Evolutionary conservation across 2,797 vertebrate genomes (phyloP), one percentile per base, ranked within the genome.

Genomic region (Vespertilio murinus): DNA sequence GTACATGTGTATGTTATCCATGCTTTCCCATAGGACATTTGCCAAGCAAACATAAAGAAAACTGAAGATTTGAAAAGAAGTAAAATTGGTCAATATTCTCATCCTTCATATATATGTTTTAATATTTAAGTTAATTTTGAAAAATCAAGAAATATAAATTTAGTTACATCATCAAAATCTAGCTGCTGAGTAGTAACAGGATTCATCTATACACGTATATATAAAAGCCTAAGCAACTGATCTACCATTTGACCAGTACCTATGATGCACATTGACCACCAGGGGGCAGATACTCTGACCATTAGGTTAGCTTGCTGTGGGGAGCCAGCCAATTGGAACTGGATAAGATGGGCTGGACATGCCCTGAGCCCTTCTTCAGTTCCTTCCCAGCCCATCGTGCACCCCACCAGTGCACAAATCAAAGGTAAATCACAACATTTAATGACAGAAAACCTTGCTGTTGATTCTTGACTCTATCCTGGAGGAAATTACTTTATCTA

Each of bases 11-110:
- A 11, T 42, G 42, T 42, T 93, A 90, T 69, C 83, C 38, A 0
- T 86, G 23, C 97, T 97, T 93, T 82, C 28, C 4, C n/a, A 42
- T 49, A 96, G 59, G 93, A 95, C 1, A 67, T 93, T 7, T 81
- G 67, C 54, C 78, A 97, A 5, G 73, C 30, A 82, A 81, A 56
- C 7, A 81, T 30, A 30, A 91, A 52, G 59, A 59, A 54, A 33
- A 4, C 33, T 3, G 30, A 61, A 67, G 1, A 65, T 56, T 9
- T 16, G 20, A 90, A 35, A 56, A 84, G 38, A 88, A 25, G 14
- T 75, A 42, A 93, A 71, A 6, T 49, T 13, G 3, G 49, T 5
- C 35, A n/a, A 0, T 64, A 38, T 88, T 73, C 28, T 90, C 23
- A 47, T 86, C 16, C 88, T 95, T 88, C 14, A 30, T 35, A 61